Base-by-base conservation (phyloP, 2,797 vertebrate species). In the Pangasius larnaudii region DNA sequence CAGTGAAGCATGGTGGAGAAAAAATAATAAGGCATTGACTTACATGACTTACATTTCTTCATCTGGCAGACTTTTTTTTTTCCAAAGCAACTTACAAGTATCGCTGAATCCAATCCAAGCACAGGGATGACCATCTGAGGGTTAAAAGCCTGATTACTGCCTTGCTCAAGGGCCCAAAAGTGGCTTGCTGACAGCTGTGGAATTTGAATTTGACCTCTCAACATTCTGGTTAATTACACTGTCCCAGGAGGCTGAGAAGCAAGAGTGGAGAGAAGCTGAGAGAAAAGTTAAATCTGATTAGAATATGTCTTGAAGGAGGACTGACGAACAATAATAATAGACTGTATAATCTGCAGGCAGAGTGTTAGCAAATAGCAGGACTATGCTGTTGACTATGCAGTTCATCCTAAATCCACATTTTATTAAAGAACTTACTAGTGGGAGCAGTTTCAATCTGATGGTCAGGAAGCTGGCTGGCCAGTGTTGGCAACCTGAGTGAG, bases 401-500 rank as follows among this genome's bases (percentile, higher is more conserved):
- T 61, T 81, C 58, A 61, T 27, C 19, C 9, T 33, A 13, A 24
- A 13, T 22, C 42, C 82, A 49, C 42, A 83, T 83, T 63, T 83
- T 49, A 49, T n/a, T 39, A 9, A 71, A 39, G 14, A 58, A 42
- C 24, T 16, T 63, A 63, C 11, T 10, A 18, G 19, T 82, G 14
- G 79, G 33, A 42, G 24, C n/a, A 61, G 79, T 53, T 56, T 71
- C 11, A 27, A 56, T 16, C 30, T 58, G 13, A 30, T 65, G 74
- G 27, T 74, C 27, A 74, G 79, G 24, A 74, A 36, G 27, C 24
- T 72, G 56, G 22, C 22, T 82, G 22, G 63, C 58, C 39, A n/a
- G 24, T 6, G 63, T 58, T 58, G 83, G 36, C 30, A 56, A 58
- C 9, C 46, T 27, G 61, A 75, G 65, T 85, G 13, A 90, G 90